Conservation (phyloP, 2,797 vertebrate species). For the Australoheros facetus region DNA sequence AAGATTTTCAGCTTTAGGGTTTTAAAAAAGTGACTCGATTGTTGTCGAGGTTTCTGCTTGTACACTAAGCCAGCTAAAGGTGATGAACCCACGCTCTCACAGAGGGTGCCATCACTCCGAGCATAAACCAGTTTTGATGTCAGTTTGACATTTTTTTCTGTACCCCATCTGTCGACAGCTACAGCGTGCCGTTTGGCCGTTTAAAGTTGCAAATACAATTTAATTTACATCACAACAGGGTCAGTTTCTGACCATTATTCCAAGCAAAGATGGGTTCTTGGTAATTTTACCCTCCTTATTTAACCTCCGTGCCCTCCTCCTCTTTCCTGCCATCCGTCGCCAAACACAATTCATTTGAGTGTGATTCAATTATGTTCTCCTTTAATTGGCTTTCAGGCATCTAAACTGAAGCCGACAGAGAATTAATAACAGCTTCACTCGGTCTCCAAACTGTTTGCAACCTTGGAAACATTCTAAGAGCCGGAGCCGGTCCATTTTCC, state of each 20-base stretch:
- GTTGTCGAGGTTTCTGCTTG: not conserved
- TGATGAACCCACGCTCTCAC: not conserved
- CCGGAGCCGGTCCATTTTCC: slow-evolving; percentile 36
- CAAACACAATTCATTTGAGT: slow-evolving; percentile 62
- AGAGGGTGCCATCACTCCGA: not conserved
- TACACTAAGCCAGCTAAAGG: not conserved
- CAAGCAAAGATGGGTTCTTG: slow-evolving; percentile 49
- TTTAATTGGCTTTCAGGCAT: slow-evolving; percentile 82
- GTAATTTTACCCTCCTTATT: slow-evolving; percentile 75
- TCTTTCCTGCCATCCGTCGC: slow-evolving; percentile 47
- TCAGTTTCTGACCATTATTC: slow-evolving; percentile 52
- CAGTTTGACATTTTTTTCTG: not conserved
- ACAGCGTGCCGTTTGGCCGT: slow-evolving; percentile 52
- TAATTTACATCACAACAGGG: slow-evolving; percentile 67
- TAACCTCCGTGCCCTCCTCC: slow-evolving; percentile 68
- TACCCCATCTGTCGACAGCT: not conserved
- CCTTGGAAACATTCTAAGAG: slow-evolving; percentile 61
- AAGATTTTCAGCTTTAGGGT: not conserved
- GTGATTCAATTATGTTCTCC: slow-evolving; percentile 78
- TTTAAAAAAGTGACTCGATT: not conserved
- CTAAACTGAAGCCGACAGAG: slow-evolving; percentile 80
- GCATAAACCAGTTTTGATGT: not conserved
- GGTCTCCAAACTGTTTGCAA: slow-evolving; percentile 68
- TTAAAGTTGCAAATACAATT: slow-evolving; percentile 68
- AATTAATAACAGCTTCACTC: slow-evolving; percentile 79